These are phyloP conservation scores for Lates japonicus DNA, from an alignment of 2,797 vertebrate genomes.

Conservation along the genomic window DNA sequence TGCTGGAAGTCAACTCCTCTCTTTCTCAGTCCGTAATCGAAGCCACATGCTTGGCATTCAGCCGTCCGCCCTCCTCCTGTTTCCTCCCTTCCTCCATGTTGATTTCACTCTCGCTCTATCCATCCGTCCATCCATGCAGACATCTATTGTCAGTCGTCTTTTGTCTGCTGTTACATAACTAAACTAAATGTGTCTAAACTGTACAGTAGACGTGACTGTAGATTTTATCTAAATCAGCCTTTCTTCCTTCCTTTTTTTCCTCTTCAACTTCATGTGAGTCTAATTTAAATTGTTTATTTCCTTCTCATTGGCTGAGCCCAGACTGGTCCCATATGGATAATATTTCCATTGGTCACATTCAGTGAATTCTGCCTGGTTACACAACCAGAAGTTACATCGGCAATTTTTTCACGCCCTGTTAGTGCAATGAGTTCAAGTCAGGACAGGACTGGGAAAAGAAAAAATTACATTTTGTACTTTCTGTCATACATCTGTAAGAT, in stretches of 20 bases:
- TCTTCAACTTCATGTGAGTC: neutral
- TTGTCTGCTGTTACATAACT: neutral
- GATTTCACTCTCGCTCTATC: slow-evolving; percentile 48
- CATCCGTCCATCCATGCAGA: neutral
- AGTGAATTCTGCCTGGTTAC: slow-evolving; percentile 22
- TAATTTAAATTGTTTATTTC: slow-evolving; percentile 16
- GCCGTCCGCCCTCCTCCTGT: slow-evolving; percentile 30
- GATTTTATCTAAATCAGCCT: neutral
- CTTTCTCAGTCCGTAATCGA: slow-evolving; percentile 65
- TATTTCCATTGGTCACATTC: slow-evolving; percentile 19
- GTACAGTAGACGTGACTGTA: no score
- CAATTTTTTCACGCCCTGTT: neutral
- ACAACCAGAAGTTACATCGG: slow-evolving; percentile 37
- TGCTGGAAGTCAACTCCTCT: neutral
- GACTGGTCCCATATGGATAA: neutral
- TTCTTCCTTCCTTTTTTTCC: neutral
- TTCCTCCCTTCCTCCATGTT: slow-evolving; percentile 47
- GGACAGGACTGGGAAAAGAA: slow-evolving; percentile 6
- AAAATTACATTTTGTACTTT: neutral
- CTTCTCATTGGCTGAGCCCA: slow-evolving; percentile 32
- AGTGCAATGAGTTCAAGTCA: slow-evolving; percentile 4
- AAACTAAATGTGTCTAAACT: neutral
- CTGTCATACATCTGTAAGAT: neutral
- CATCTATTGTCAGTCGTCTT: neutral
- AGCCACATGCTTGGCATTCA: slow-evolving; percentile 67